phyloP scores from a whole-genome alignment of 2,888 invertebrate genomes.

The Cyrtodaria siliqua region DNA sequence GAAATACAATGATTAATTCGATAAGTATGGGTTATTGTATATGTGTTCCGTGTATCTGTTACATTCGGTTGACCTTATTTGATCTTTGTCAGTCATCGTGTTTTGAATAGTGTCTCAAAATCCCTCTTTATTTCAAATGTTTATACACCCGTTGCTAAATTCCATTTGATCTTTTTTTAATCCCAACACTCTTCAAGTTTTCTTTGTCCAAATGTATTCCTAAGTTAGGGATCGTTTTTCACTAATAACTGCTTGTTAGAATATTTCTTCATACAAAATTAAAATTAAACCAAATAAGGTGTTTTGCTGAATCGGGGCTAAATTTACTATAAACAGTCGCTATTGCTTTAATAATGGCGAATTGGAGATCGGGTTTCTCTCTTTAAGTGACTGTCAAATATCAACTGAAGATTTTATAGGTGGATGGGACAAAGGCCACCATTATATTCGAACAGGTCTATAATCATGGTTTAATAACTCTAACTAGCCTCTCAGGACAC shows the following conservation, averaged over 20 bases:
- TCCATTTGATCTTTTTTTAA: constrained; percentile 56
- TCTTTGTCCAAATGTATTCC: constrained; percentile 36
- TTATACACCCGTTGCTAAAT: constrained; percentile 33
- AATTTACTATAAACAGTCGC: constrained; percentile 59
- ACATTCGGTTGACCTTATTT: constrained; percentile 52
- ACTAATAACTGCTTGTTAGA: constrained; percentile 57
- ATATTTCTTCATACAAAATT: constrained; percentile 61
- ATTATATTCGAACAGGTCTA: constrained; percentile 27
- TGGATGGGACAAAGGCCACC: constrained; percentile 18
- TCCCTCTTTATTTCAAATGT: constrained; percentile 38
- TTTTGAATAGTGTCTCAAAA: constrained; percentile 42
- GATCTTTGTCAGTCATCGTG: constrained; percentile 48
- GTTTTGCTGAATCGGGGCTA: constrained; percentile 54
- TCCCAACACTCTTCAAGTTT: constrained; percentile 35
- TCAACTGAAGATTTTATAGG: constrained; percentile 23
- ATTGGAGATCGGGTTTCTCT: constrained; percentile 39
- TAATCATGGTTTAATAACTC: constrained; percentile 12
- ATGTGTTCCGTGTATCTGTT: constrained; percentile 44
- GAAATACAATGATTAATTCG: constrained; percentile 34
- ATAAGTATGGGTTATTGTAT: constrained; percentile 33
- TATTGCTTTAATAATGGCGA: constrained; percentile 51
- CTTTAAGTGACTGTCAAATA: constrained; percentile 28
- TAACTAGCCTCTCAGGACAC: too few species aligned
- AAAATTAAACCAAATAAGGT: constrained; percentile 61
- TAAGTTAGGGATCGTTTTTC: constrained; percentile 51